phyloP scores from a whole-genome alignment of 1,140 invertebrate genomes.

The Nymphalis io region DNA sequence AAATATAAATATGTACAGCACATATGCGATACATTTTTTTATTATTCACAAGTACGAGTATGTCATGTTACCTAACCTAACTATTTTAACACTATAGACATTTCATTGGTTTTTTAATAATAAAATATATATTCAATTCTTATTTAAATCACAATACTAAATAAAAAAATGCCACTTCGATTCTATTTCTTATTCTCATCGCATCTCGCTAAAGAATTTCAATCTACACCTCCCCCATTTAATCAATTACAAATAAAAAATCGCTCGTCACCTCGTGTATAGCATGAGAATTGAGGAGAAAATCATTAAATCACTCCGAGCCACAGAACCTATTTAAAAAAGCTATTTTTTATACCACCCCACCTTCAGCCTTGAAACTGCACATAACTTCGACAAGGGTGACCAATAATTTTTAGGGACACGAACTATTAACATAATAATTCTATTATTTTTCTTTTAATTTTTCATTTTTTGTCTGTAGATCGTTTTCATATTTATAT shows the following conservation, averaged over 20 bases:
- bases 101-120: neutral
- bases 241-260: conserved; percentile 77
- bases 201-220: conserved; percentile 67
- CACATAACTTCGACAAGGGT: conserved; percentile 49
- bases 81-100: too few species aligned
- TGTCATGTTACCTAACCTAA: too few species aligned
- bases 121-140: neutral
- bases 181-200: conserved; percentile 51
- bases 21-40: too few species aligned
- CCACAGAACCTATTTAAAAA: conserved; percentile 75
- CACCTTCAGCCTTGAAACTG: conserved; percentile 48
- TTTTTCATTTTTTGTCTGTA: neutral
- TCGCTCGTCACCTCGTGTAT: conserved; percentile 65
- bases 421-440: neutral
- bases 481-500: too few species aligned
- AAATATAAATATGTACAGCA: too few species aligned
- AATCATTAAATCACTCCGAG: conserved; percentile 76
- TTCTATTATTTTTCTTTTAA: neutral
- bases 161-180: conserved; percentile 12
- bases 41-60: too few species aligned
- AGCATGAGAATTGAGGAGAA: conserved; percentile 60
- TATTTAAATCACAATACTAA: conserved; percentile 29
- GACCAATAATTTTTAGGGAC: conserved; percentile 26
- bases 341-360: conserved; percentile 67
- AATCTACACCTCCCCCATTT: conserved; percentile 61